phyloP scores from a whole-genome alignment of 1,140 invertebrate genomes.

The Vanessa tameamea region DNA sequence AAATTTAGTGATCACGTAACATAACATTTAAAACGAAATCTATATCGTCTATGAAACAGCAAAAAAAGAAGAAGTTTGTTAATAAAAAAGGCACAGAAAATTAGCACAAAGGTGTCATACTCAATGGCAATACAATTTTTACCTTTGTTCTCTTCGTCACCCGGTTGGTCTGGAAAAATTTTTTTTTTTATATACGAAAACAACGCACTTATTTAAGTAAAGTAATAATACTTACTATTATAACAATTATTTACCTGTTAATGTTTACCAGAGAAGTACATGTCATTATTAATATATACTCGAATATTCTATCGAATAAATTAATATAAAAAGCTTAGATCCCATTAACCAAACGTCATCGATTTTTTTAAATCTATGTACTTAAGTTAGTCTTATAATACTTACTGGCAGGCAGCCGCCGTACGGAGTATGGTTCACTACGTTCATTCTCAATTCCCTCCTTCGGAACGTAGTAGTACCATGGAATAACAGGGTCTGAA shows the following conservation, averaged over 20 bases:
- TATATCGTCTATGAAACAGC: too few species aligned
- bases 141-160: constrained; percentile 69
- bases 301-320: too few species aligned
- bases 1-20: too few species aligned
- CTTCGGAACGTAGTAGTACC: constrained; percentile 95
- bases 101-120: constrained; percentile 29
- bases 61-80: constrained; percentile 38
- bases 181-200: constrained; percentile 14
- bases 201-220: too few species aligned
- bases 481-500: constrained; percentile 88
- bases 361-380: too few species aligned
- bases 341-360: too few species aligned
- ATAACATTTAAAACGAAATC: too few species aligned
- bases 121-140: constrained; percentile 41
- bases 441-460: constrained; percentile 90
- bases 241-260: too few species aligned
- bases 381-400: constrained; percentile 16
- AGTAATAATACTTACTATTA: too few species aligned
- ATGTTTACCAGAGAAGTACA: too few species aligned
- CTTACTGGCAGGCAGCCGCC: constrained; percentile 83
- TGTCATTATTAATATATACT: too few species aligned
- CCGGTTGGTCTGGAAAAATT: constrained; percentile 66
- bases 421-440: constrained; percentile 85
- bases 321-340: too few species aligned
- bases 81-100: constrained; percentile 39